These are phyloP conservation scores for Miniopterus natalensis DNA, from an alignment of 2,113 vertebrate species.

Conservation along the genomic window DNA sequence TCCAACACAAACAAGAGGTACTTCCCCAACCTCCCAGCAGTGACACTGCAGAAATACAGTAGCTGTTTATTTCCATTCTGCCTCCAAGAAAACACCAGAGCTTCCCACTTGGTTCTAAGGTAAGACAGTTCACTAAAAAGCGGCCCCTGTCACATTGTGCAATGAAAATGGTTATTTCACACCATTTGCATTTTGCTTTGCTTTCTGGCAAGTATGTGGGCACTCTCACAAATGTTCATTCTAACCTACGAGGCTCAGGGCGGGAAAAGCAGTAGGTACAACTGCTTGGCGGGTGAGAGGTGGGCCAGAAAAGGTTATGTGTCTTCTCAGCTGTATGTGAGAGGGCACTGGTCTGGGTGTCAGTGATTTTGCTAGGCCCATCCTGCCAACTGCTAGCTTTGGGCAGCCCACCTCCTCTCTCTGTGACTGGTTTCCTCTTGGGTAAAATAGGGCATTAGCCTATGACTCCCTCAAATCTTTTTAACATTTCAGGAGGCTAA, in stretches of 20 bases:
- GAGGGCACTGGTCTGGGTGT: not conserved
- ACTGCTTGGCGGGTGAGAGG: not conserved
- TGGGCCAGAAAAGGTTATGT: not conserved
- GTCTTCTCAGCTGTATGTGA: not conserved
- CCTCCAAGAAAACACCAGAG: not conserved
- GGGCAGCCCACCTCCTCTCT: not conserved
- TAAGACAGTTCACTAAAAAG: not conserved
- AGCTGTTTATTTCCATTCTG: not conserved
- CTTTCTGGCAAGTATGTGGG: not conserved
- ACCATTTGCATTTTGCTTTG: not conserved
- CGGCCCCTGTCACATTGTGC: not conserved
- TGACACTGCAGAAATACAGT: not conserved
- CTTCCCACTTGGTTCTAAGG: constrained; percentile 23
- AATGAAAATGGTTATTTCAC: constrained; percentile 41
- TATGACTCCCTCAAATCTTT: not conserved
- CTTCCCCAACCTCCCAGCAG: not conserved
- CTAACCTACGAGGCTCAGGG: not conserved
- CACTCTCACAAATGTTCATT: not conserved
- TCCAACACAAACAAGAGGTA: not conserved
- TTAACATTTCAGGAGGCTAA: not conserved
- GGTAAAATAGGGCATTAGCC: not conserved
- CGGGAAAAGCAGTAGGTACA: not conserved
- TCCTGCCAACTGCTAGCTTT: not conserved
- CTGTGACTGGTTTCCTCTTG: not conserved
- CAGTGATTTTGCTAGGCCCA: not conserved